These are phyloP conservation scores for Creontiades dilutus DNA, from an alignment of 2,888 invertebrate genomes.

Conservation along the genomic window DNA sequence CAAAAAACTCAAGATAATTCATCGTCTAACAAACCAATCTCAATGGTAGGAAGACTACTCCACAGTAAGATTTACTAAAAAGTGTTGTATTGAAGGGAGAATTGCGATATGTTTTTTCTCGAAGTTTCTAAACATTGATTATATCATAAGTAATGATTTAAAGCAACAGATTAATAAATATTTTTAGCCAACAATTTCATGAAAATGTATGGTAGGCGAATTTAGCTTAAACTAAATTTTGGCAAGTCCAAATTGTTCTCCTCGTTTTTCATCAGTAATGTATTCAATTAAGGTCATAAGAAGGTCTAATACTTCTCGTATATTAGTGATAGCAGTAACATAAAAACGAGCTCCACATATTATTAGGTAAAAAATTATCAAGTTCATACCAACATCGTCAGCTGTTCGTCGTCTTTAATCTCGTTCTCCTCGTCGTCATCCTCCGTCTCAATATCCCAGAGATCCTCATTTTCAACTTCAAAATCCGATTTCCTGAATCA, in stretches of 20 bases:
- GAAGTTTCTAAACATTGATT: no score
- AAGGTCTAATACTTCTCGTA: no score
- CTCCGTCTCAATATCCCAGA: constrained; percentile 47
- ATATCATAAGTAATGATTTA: no score
- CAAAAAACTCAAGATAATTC: no score
- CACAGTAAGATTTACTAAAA: no score
- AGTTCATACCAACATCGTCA: constrained; percentile 52
- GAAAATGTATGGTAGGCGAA: not conserved
- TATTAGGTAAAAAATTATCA: not conserved
- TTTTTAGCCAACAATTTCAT: not conserved
- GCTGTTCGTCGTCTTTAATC: constrained; percentile 41
- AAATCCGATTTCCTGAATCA: constrained; percentile 9
- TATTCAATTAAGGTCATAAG: not conserved
- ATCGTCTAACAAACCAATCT: no score
- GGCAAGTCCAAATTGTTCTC: no score
- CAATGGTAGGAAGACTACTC: no score
- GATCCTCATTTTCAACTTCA: constrained; percentile 24
- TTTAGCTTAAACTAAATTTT: not conserved
- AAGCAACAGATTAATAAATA: no score
- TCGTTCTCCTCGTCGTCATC: constrained; percentile 51
- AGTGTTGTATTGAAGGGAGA: no score
- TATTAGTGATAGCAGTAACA: no score
- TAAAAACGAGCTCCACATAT: not conserved
- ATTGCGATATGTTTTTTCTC: no score
- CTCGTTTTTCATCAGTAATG: not conserved